A percentile compares a stretch with the other conserved stretches of the same genome.
These are phyloP conservation scores for Lacerta agilis DNA, from an alignment of 2,797 vertebrate species.

Conservation along the genomic window DNA sequence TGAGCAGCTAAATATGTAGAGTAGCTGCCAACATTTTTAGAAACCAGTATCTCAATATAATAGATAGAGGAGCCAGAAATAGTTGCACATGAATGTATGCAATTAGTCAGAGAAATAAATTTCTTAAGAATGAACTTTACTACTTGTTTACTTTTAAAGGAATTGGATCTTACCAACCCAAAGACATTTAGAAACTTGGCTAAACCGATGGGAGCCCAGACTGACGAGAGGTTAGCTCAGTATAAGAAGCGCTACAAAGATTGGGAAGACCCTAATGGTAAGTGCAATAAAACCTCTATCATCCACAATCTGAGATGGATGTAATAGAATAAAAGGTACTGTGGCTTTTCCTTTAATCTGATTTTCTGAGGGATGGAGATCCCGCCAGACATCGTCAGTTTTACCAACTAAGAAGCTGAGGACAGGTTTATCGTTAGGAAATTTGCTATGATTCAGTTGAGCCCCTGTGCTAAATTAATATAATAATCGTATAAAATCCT, in stretches of 20 bases:
- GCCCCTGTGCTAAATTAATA: not conserved
- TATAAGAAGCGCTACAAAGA: conserved; percentile 98
- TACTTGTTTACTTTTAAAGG: conserved; percentile 78
- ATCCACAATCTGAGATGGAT: not conserved
- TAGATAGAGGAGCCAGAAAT: not conserved
- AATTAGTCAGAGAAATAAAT: not conserved
- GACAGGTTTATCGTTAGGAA: not conserved
- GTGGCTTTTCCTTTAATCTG: not conserved
- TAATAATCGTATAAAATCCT: conserved; percentile 14
- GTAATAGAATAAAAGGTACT: not conserved
- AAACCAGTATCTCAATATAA: not conserved
- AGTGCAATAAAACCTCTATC: conserved; percentile 24
- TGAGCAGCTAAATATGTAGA: not conserved
- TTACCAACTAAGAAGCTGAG: not conserved
- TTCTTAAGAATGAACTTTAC: not conserved
- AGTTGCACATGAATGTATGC: no score
- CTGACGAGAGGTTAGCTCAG: conserved; percentile 93
- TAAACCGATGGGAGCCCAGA: conserved; percentile 99
- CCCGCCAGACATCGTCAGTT: not conserved
- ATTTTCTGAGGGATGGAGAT: not conserved
- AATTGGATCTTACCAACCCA: conserved; percentile 93
- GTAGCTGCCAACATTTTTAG: not conserved
- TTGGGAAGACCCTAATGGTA: conserved; percentile 98
- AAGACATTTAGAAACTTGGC: conserved; percentile 96
- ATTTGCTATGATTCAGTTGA: not conserved